Percentiles rank a stretch among this genome's conserved stretches.
These are phyloP conservation scores for Camptogramma bilineatum DNA, from an alignment of 2,888 invertebrate genomes.

Conservation along the genomic window DNA sequence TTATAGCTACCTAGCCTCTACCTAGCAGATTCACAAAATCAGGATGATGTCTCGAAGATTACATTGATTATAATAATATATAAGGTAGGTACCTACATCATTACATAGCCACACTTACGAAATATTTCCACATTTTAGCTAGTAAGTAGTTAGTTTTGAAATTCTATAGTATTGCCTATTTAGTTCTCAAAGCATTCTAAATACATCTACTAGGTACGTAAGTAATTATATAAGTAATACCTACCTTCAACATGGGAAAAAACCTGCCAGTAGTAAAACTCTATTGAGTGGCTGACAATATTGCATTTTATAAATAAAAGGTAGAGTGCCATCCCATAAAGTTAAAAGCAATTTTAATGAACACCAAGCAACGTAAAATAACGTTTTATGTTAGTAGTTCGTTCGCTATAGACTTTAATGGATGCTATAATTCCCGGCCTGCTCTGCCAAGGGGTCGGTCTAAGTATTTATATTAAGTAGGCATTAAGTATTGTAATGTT, in stretches of 20 bases:
- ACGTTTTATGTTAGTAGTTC: constrained; percentile 36
- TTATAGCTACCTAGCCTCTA: no score
- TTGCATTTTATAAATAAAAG: constrained; percentile 46
- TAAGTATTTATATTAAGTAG: not conserved
- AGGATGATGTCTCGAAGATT: no score
- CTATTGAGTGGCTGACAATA: constrained; percentile 22
- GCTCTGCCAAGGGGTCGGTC: constrained; percentile 2
- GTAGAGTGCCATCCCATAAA: constrained; percentile 54
- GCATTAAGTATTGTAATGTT: not conserved
- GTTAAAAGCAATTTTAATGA: constrained; percentile 68
- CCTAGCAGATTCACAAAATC: no score
- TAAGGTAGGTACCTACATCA: no score
- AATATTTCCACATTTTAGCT: no score
- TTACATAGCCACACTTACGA: no score
- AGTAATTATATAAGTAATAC: no score
- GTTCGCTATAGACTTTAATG: constrained; percentile 16
- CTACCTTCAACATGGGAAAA: constrained; percentile 16
- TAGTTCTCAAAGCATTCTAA: no score
- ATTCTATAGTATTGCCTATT: no score
- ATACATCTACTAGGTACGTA: no score
- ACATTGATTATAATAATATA: no score
- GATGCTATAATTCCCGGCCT: constrained; percentile 10
- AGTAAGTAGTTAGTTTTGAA: no score
- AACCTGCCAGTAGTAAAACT: constrained; percentile 27
- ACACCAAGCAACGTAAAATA: constrained; percentile 47